A percentile compares a stretch with the other conserved stretches of the same genome.
These are phyloP conservation scores for Diplodus puntazzo DNA, from an alignment of 2,797 vertebrate genomes.

Conservation along the genomic window DNA sequence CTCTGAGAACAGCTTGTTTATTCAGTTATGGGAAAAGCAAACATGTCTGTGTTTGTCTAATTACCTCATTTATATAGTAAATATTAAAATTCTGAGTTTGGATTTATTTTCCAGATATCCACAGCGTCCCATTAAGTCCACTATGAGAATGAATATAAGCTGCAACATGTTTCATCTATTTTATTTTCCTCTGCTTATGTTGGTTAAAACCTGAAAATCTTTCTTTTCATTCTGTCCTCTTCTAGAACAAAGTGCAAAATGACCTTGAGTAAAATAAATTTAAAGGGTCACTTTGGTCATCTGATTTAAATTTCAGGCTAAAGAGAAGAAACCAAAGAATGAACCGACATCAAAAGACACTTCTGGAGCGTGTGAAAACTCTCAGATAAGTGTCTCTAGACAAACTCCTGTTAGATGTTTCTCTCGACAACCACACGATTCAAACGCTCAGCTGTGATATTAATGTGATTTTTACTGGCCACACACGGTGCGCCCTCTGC, in stretches of 20 bases:
- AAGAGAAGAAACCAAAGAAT: background rate
- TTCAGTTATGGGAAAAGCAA: no score
- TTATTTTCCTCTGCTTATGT: background rate
- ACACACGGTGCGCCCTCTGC: slow-evolving; percentile 77
- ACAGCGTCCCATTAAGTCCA: no score
- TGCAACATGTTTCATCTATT: background rate
- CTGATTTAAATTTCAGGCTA: background rate
- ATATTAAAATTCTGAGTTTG: no score
- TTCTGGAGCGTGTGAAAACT: background rate
- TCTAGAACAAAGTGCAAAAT: background rate
- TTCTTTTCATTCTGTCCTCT: background rate
- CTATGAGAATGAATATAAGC: no score
- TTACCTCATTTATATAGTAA: no score
- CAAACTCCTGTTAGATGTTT: background rate
- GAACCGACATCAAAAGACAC: background rate
- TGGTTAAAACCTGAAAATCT: background rate
- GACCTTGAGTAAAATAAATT: background rate
- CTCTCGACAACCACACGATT: background rate
- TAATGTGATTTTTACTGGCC: background rate
- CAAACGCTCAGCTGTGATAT: slow-evolving; percentile 2
- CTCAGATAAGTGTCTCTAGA: background rate
- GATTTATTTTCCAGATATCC: no score
- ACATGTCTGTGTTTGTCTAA: no score
- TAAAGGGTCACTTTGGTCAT: background rate
- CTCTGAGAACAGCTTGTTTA: no score